phyloP scores from a whole-genome alignment of 2,888 invertebrate genomes.

The Hirtodrosophila histrioides region DNA sequence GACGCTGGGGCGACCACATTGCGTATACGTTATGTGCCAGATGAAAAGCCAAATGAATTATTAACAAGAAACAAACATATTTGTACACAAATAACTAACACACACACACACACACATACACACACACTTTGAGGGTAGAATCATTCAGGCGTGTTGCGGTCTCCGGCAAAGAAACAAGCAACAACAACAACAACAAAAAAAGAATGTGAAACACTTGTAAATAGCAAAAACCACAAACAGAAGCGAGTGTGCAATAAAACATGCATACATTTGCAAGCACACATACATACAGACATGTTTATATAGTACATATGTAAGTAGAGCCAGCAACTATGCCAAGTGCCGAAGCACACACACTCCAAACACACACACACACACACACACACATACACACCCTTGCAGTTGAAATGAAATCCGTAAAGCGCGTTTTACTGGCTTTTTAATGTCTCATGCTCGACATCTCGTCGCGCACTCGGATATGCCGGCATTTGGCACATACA shows the following conservation, averaged over 20 bases:
- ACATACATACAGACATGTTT: slow-evolving; percentile 25
- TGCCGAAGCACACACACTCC: slow-evolving; percentile 34
- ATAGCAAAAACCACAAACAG: slow-evolving; percentile 74
- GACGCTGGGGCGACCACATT: slow-evolving; percentile 59
- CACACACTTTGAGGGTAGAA: slow-evolving; percentile 42
- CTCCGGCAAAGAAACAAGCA: slow-evolving; percentile 41
- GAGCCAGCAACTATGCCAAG: slow-evolving; percentile 67
- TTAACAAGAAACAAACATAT: slow-evolving; percentile 75
- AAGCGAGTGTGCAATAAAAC: slow-evolving; percentile 76
- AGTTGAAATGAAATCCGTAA: slow-evolving; percentile 76
- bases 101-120: slow-evolving; percentile 38
- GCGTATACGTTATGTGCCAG: slow-evolving; percentile 73
- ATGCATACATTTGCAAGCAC: slow-evolving; percentile 69
- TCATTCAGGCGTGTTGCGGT: slow-evolving; percentile 57
- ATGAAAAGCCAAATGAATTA: slow-evolving; percentile 78
- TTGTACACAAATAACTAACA: slow-evolving; percentile 62
- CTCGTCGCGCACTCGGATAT: slow-evolving; percentile 52
- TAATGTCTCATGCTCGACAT: slow-evolving; percentile 67
- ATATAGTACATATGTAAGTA: slow-evolving; percentile 35
- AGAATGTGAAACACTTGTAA: slow-evolving; percentile 73
- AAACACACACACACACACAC: slow-evolving; percentile 25
- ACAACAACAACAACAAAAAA: slow-evolving; percentile 9
- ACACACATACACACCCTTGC: slow-evolving; percentile 14
- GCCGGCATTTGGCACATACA: slow-evolving; percentile 45
- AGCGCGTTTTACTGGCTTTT: slow-evolving; percentile 79